A percentile compares a stretch with the other conserved stretches of the same genome.
Conservation (phyloP, 1,140 invertebrate species). For the Platyscapa corneri region DNA sequence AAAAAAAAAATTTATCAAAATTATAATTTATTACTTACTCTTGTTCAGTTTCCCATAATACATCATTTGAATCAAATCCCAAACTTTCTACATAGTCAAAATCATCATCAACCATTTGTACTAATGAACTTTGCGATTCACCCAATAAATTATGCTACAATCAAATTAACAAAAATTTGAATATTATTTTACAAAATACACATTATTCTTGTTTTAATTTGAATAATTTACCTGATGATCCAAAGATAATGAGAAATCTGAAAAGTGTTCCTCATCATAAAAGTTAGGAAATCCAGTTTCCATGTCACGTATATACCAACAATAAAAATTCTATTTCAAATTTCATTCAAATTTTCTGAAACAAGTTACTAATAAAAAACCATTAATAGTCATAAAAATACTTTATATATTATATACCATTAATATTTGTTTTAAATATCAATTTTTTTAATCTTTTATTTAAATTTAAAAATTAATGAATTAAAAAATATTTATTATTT, state of each 20-base stretch:
- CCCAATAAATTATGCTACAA: conserved; percentile 58
- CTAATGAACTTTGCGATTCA: conserved; percentile 59
- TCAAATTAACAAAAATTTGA: conserved; percentile 4
- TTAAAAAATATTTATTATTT: too few species aligned
- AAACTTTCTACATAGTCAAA: conserved; percentile 62
- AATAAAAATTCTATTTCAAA: conserved; percentile 25
- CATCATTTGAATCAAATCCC: conserved; percentile 54
- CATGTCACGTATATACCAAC: conserved; percentile 58
- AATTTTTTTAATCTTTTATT: too few species aligned
- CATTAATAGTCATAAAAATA: too few species aligned
- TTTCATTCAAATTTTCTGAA: conserved; percentile 47
- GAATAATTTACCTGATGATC: conserved; percentile 57
- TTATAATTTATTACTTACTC: conserved; percentile 57
- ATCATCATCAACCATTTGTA: conserved; percentile 61
- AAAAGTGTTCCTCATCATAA: conserved; percentile 68
- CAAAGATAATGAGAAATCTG: conserved; percentile 63
- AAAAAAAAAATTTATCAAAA: neutral
- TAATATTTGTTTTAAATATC: too few species aligned
- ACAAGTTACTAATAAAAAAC: conserved; percentile 8
- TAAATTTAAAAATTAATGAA: too few species aligned
- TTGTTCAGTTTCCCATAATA: conserved; percentile 63
- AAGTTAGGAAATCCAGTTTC: conserved; percentile 68
- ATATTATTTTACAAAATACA: neutral
- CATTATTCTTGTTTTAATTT: neutral
- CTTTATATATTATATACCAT: too few species aligned